These are phyloP conservation scores for Aegithalos caudatus DNA, from an alignment of 2,113 vertebrate species.

Conservation along the genomic window DNA sequence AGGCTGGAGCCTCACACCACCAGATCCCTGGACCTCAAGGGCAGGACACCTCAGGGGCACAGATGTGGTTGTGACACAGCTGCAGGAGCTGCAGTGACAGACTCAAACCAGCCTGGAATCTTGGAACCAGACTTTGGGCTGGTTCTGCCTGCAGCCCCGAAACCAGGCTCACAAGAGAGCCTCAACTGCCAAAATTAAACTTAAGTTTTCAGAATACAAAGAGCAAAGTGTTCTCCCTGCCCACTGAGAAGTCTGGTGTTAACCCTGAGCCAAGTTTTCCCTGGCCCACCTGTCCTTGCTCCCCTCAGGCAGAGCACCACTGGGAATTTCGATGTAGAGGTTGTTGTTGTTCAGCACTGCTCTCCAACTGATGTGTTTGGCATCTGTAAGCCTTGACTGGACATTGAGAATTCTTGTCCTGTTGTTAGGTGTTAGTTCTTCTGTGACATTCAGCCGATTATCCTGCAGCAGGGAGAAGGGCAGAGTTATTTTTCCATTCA, in stretches of 20 bases:
- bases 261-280: background rate
- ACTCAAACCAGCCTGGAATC: background rate
- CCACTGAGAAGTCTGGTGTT: accelerated
- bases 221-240: background rate
- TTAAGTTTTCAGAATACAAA: background rate
- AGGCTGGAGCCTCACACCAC: background rate
- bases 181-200: background rate
- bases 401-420: conserved; percentile 89
- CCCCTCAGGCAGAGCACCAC: conserved; percentile 91
- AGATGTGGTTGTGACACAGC: background rate
- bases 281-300: conserved; percentile 91
- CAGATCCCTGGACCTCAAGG: background rate
- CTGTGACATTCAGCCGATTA: conserved; percentile 94
- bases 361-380: conserved; percentile 87
- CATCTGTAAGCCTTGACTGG: conserved; percentile 86
- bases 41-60: background rate
- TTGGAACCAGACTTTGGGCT: background rate
- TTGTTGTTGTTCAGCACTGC: conserved; percentile 85
- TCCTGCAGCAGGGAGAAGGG: conserved; percentile 66
- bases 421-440: conserved; percentile 85
- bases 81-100: background rate
- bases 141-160: background rate
- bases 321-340: conserved; percentile 92
- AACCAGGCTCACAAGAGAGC: background rate
- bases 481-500: background rate